A percentile compares a stretch with the other conserved stretches of the same genome.
These are phyloP conservation scores for Malacosoma neustria DNA, from an alignment of 2,888 invertebrate species.

Conservation along the genomic window DNA sequence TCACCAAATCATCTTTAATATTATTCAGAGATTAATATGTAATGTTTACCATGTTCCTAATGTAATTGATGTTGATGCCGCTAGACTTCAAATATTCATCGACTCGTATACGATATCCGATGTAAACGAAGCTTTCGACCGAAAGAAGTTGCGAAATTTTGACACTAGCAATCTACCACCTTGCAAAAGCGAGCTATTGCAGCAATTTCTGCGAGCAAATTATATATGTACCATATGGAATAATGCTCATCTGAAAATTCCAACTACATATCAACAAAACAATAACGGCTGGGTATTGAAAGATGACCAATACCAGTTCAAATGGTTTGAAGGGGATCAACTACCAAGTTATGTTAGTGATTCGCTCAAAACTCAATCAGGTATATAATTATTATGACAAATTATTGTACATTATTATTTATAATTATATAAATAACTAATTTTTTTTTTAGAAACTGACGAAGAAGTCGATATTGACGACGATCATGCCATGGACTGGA, in stretches of 20 bases:
- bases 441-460: constrained; percentile 6
- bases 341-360: constrained; percentile 15
- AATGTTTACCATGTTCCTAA: constrained; percentile 7
- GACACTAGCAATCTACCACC: constrained; percentile 14
- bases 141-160: constrained; percentile 11
- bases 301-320: constrained; percentile 16
- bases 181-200: constrained; percentile 9
- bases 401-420: constrained; percentile 1
- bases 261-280: constrained; percentile 11
- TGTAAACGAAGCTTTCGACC: constrained; percentile 11
- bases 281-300: constrained; percentile 18
- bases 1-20: constrained; percentile 5
- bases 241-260: constrained; percentile 13
- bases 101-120: constrained; percentile 11
- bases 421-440: constrained; percentile 1
- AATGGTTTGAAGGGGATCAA: constrained; percentile 18
- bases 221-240: constrained; percentile 14
- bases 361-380: constrained; percentile 12
- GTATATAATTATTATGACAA: constrained; percentile 6
- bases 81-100: constrained; percentile 11
- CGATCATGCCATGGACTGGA: no score
- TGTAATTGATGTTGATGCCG: constrained; percentile 12
- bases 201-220: constrained; percentile 15
- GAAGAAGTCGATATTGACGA: constrained; percentile 4
- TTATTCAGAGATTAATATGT: constrained; percentile 8